Evolutionary conservation across 2,113 vertebrate genomes (phyloP).

Genomic region (Phyllopteryx taeniolatus): DNA sequence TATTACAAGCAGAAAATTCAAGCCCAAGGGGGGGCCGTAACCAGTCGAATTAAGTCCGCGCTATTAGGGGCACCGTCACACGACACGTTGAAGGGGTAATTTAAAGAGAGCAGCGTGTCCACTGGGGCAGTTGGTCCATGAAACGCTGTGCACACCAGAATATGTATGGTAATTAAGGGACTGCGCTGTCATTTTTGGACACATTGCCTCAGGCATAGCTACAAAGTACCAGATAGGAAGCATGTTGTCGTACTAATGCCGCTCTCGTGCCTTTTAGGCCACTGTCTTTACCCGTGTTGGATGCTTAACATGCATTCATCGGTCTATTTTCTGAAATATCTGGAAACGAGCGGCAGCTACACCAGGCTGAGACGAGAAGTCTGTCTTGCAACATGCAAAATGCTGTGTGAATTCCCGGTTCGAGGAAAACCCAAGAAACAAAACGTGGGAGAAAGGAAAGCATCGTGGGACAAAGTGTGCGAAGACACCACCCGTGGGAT

Average conservation of each 20-base stretch:
- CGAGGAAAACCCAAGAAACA: no score
- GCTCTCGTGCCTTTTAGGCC: not conserved
- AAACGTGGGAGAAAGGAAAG: no score
- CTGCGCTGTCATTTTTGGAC: slow-evolving; percentile 3
- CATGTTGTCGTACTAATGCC: not conserved
- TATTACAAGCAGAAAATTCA: slow-evolving; percentile 38
- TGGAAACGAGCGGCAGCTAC: not conserved
- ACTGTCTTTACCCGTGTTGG: not conserved
- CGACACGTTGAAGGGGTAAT: slow-evolving; percentile 30
- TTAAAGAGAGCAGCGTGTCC: slow-evolving; percentile 32
- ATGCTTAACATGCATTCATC: not conserved
- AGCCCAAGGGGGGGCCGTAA: slow-evolving; percentile 31
- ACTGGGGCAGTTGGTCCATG: slow-evolving; percentile 26
- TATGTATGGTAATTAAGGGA: slow-evolving; percentile 19
- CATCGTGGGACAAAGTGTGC: no score
- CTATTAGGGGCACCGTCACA: slow-evolving; percentile 20
- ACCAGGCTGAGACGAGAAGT: not conserved
- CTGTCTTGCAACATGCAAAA: no score
- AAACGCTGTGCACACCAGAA: not conserved
- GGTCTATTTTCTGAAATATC: not conserved
- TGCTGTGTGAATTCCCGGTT: no score
- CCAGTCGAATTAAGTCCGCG: slow-evolving; percentile 32
- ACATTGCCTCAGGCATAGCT: slow-evolving; percentile 15
- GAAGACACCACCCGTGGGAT: no score
- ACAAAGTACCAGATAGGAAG: slow-evolving; percentile 5